These are phyloP conservation scores for Oscheius sp. DNA, from an alignment of 2,888 invertebrate species.

Conservation along the genomic window DNA sequence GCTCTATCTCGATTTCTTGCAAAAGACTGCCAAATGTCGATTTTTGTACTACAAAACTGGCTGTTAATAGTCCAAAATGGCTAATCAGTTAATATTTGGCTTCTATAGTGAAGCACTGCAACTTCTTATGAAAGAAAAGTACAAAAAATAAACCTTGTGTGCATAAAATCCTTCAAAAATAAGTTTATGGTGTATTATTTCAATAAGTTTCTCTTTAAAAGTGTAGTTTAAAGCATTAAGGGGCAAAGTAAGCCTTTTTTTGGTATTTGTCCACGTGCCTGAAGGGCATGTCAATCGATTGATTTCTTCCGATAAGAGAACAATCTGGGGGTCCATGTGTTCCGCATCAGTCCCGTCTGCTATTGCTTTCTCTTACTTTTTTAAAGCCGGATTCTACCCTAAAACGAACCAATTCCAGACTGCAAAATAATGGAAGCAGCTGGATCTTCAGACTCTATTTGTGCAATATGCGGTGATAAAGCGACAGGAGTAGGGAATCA, in stretches of 20 bases:
- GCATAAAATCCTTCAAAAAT: too few relatives aligned
- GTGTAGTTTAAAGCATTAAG: too few relatives aligned
- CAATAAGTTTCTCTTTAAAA: too few relatives aligned
- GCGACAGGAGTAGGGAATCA: too few relatives aligned
- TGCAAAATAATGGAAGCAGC: background rate
- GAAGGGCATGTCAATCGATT: conserved; percentile 15
- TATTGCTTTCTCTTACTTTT: background rate
- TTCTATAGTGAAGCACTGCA: too few relatives aligned
- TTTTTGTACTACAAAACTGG: background rate
- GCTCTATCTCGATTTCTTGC: background rate
- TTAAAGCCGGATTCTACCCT: background rate
- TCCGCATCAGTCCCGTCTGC: background rate
- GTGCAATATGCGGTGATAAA: conserved; percentile 64
- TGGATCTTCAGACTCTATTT: conserved; percentile 31
- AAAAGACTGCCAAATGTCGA: background rate
- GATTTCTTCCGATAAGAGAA: conserved; percentile 14
- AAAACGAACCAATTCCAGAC: too few relatives aligned
- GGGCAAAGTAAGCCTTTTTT: background rate
- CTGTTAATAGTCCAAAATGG: too few relatives aligned
- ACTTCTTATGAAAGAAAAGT: too few relatives aligned
- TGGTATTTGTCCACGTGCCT: conserved; percentile 22
- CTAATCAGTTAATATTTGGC: too few relatives aligned
- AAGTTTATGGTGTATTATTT: too few relatives aligned
- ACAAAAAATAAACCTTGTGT: too few relatives aligned
- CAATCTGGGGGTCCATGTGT: conserved; percentile 13